phyloP scores from a whole-genome alignment of 35 echinoderm and acorn worm species.

The Nesometra sesokonis region DNA sequence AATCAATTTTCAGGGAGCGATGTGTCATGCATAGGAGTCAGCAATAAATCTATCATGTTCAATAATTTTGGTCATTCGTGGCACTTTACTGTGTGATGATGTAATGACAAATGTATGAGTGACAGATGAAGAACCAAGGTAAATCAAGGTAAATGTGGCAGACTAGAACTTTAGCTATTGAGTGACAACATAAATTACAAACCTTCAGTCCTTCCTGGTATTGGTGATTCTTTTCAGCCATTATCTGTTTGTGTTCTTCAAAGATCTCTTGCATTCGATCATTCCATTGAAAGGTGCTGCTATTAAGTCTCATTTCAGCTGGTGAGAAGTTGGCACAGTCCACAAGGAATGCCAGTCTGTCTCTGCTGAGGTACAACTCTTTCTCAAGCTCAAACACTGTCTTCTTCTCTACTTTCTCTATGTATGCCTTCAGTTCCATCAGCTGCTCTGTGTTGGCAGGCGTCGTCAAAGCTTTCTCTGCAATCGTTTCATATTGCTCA shows the following conservation, averaged over 20 bases:
- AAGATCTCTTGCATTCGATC: constrained; percentile 98
- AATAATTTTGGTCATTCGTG: too few relatives aligned
- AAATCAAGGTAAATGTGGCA: too few relatives aligned
- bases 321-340: constrained; percentile 95
- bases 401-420: constrained; percentile 79
- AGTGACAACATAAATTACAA: too few relatives aligned
- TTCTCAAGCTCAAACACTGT: constrained; percentile 83
- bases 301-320: constrained; percentile 94
- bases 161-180: too few relatives aligned
- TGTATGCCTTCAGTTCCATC: constrained; percentile 82
- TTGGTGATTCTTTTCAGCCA: constrained; percentile 76
- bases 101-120: too few relatives aligned
- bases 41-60: too few relatives aligned
- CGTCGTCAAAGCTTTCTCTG: constrained; percentile 91
- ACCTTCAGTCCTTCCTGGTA: constrained; percentile 96
- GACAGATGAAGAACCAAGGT: too few relatives aligned
- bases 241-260: constrained; percentile 70
- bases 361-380: constrained; percentile 58
- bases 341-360: constrained; percentile 82
- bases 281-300: constrained; percentile 98
- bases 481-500: constrained; percentile 90
- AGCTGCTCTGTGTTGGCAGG: constrained; percentile 96
- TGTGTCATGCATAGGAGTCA: too few relatives aligned
- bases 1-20: too few relatives aligned
- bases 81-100: too few relatives aligned